phyloP scores from a whole-genome alignment of 2,888 invertebrate genomes.

The Oithona nana region DNA sequence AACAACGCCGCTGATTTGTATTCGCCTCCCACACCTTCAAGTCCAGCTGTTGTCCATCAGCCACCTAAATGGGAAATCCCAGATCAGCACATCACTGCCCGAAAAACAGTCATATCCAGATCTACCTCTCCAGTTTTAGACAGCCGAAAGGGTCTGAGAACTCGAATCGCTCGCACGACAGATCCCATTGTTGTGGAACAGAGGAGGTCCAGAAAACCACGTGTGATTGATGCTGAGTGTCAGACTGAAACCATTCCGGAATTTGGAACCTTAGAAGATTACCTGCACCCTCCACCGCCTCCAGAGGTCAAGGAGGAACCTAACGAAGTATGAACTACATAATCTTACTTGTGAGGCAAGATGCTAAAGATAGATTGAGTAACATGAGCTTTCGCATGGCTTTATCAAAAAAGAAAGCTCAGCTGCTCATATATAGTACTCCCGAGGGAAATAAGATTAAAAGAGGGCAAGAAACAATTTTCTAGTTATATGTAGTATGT shows the following conservation, averaged over 20 bases:
- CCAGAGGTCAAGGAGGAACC: too few species aligned
- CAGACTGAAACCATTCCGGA: conserved; percentile 1
- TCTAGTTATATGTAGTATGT: too few species aligned
- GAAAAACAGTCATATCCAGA: conserved; percentile 6
- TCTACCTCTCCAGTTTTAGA: conserved; percentile 9
- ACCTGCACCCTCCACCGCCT: not conserved
- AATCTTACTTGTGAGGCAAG: too few species aligned
- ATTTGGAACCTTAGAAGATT: not conserved
- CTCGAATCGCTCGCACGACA: conserved; percentile 8
- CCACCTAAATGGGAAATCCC: not conserved
- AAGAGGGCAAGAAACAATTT: too few species aligned
- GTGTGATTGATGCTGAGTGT: not conserved
- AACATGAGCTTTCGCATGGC: too few species aligned
- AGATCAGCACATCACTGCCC: not conserved
- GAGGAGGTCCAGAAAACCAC: conserved; percentile 5
- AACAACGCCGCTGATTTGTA: not conserved
- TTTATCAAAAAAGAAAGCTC: too few species aligned
- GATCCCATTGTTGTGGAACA: not conserved
- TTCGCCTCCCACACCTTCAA: not conserved
- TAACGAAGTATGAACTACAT: too few species aligned
- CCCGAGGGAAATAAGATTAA: too few species aligned
- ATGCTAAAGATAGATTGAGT: too few species aligned
- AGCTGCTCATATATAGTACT: too few species aligned
- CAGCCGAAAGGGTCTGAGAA: not conserved
- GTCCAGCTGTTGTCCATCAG: not conserved